Base-by-base conservation (phyloP, 2,888 invertebrate species). In the Hypercompe scribonia region DNA sequence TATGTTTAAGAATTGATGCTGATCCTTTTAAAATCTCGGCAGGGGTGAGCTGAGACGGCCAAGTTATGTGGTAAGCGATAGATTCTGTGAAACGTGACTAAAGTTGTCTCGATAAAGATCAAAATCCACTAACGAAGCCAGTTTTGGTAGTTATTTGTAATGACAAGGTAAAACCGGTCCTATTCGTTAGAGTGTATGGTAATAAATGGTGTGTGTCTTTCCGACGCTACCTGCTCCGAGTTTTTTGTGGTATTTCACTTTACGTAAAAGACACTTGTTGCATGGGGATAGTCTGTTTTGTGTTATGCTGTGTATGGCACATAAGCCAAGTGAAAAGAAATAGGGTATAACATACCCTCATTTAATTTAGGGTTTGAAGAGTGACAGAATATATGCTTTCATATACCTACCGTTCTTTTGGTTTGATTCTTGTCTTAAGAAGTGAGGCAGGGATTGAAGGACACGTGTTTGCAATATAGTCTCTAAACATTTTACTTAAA, bases 231-330 rank as follows among this genome's bases (percentile, higher is more conserved):
- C 95, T 95, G 94, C 93, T 91, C 87, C 78, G 77, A 86, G 91
- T 92, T 94, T 94, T 94, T 94, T 94, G 91, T 94, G 90, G 87
- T 93, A 88, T 93, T 91, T 93, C 93, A 89, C 91, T 91, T 93
- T 91, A 91, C 92, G 91, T 91, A 91, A 91, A 91, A 91, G 90
- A 92, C 95, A 95, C 95, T 95, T 95, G 94, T 94, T 94, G 94
- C 92, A 91, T 87, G 87, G 92, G 93, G 92, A 90, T 91, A 91
- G 86, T 90, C 87, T 88, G 88, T 88, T 90, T 90, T 89, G 87
- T 87, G 87, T 89, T 88, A 84, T 85, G 82, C 87, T 86, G 81
- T 77, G 71, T 81, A 50, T 72, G 64, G 71, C 77, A 68, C 75
- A 82, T 81, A 85, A 78, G 77, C 74, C 76, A 79, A 78, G 77